These are phyloP conservation scores for Macrocentrus cingulum DNA, from an alignment of 1,140 invertebrate species.

Conservation along the genomic window DNA sequence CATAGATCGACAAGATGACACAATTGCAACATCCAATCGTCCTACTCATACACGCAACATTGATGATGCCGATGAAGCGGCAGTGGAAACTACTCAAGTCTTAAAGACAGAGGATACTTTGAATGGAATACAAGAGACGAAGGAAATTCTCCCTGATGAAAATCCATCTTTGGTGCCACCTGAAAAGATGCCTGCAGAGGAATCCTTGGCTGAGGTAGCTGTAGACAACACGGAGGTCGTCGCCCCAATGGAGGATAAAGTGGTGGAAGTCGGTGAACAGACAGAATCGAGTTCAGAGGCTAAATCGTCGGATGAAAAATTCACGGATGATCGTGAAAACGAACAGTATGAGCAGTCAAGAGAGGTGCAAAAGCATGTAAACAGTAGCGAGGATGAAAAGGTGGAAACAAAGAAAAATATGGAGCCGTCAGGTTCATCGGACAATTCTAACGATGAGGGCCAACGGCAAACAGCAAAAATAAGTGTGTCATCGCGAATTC, in stretches of 20 bases:
- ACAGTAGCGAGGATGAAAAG: slow-evolving; percentile 25
- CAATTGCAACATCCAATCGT: slow-evolving; percentile 37
- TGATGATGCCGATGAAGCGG: slow-evolving; percentile 19
- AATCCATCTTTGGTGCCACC: background rate
- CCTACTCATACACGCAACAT: slow-evolving; percentile 26
- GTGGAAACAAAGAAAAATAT: slow-evolving; percentile 15
- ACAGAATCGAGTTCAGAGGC: too few relatives aligned
- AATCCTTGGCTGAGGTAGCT: too few relatives aligned
- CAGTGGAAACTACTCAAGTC: background rate
- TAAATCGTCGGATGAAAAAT: background rate
- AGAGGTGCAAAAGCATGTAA: slow-evolving; percentile 11
- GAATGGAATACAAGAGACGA: background rate
- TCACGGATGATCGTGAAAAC: slow-evolving; percentile 13
- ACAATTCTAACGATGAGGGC: slow-evolving; percentile 38
- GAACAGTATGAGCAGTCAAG: slow-evolving; percentile 10
- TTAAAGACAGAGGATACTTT: background rate
- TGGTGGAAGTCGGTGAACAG: slow-evolving; percentile 24
- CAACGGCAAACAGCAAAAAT: slow-evolving; percentile 21
- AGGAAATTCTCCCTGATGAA: background rate
- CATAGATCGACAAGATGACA: slow-evolving; percentile 54
- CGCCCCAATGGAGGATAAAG: slow-evolving; percentile 12
- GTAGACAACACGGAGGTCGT: too few relatives aligned
- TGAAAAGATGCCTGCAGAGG: too few relatives aligned
- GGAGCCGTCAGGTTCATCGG: slow-evolving; percentile 35
- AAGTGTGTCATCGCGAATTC: slow-evolving; percentile 29